A percentile compares a stretch with the other conserved stretches of the same genome.
Evolutionary conservation across 2,113 vertebrate genomes (phyloP).

Genomic region (Zootoca vivipara): DNA sequence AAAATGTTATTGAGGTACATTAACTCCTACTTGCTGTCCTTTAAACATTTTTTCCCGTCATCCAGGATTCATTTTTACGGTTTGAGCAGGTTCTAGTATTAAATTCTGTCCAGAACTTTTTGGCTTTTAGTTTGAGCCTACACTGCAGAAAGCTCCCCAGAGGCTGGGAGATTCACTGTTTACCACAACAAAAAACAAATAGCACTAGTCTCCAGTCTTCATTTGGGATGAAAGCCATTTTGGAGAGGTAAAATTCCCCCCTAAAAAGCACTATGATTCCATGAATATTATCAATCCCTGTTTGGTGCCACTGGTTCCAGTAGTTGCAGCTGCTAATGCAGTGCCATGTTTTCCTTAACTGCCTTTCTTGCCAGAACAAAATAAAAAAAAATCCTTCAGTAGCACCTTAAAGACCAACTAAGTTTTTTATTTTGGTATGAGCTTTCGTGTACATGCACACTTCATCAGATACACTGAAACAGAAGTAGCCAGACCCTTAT

Average conservation of each 20-base stretch:
- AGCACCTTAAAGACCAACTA: too few species aligned
- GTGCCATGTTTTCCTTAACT: background rate
- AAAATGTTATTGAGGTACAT: constrained; percentile 68
- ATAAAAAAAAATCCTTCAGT: too few species aligned
- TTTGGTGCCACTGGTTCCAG: background rate
- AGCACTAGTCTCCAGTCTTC: background rate
- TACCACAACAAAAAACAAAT: constrained; percentile 21
- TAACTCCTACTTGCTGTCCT: constrained; percentile 66
- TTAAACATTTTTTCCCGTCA: constrained; percentile 59
- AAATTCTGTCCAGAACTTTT: constrained; percentile 56
- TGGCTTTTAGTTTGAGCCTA: constrained; percentile 55
- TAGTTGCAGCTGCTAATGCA: background rate
- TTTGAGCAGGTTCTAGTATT: constrained; percentile 53
- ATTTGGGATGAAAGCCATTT: background rate
- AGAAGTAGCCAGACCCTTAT: too few species aligned
- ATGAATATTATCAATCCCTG: background rate
- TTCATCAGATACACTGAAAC: too few species aligned
- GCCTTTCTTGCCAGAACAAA: background rate
- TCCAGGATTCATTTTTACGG: constrained; percentile 64
- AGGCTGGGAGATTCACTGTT: constrained; percentile 53
- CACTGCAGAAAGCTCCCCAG: constrained; percentile 41
- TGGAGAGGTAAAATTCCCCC: background rate
- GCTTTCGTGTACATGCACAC: too few species aligned
- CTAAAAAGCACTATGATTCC: background rate
- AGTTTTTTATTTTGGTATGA: too few species aligned